Conservation (phyloP, 1,140 invertebrate genomes). For the Bathynomus jamesi region DNA sequence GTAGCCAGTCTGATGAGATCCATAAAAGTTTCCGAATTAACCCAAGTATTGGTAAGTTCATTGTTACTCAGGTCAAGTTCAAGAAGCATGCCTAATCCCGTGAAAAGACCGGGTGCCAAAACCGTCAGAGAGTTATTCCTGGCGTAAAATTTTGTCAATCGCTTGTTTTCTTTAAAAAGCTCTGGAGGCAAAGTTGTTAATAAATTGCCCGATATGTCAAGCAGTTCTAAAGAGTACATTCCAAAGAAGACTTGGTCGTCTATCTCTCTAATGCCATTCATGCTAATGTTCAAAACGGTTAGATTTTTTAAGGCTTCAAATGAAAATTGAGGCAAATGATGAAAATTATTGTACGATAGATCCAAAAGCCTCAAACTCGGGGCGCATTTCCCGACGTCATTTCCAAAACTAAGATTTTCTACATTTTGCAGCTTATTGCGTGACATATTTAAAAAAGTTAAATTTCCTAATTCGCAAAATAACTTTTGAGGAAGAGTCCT, state of each 20-base stretch:
- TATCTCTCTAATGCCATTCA: slow-evolving; percentile 35
- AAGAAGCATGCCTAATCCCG: slow-evolving; percentile 64
- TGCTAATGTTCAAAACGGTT: slow-evolving; percentile 29
- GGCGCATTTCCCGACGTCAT: slow-evolving; percentile 59
- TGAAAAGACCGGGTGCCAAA: slow-evolving; percentile 53
- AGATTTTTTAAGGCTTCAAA: slow-evolving; percentile 35
- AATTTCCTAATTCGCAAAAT: slow-evolving; percentile 62
- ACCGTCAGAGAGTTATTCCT: slow-evolving; percentile 63
- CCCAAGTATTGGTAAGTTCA: slow-evolving; percentile 67
- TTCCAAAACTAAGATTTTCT: slow-evolving; percentile 63
- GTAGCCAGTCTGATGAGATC: slow-evolving; percentile 61
- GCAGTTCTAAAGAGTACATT: slow-evolving; percentile 35
- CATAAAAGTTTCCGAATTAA: slow-evolving; percentile 66
- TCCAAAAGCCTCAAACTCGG: slow-evolving; percentile 60
- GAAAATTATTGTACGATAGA: slow-evolving; percentile 69
- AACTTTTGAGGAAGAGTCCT: slow-evolving; percentile 63
- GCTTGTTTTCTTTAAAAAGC: slow-evolving; percentile 81
- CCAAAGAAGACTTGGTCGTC: slow-evolving; percentile 35
- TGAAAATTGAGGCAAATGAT: slow-evolving; percentile 55
- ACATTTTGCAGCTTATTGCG: slow-evolving; percentile 72
- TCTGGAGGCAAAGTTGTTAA: slow-evolving; percentile 60
- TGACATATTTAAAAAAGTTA: slow-evolving; percentile 63
- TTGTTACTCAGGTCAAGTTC: slow-evolving; percentile 68
- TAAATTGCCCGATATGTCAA: slow-evolving; percentile 51
- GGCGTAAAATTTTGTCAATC: slow-evolving; percentile 76